These are phyloP conservation scores for Megaustenia siamemsis DNA, from an alignment of 2,888 invertebrate genomes.

Conservation along the genomic window DNA sequence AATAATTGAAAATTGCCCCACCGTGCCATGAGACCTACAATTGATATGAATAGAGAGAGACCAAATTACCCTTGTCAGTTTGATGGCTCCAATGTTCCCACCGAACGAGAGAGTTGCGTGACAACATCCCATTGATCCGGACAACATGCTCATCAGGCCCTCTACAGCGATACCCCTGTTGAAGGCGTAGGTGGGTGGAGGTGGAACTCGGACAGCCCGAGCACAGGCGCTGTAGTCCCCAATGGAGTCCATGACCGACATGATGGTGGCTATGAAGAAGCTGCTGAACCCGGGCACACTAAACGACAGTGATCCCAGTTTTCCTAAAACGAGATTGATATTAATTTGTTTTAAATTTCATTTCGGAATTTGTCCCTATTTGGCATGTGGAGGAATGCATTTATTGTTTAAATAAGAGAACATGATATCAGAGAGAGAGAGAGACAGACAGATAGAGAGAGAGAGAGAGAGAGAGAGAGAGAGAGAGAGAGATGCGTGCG, in stretches of 20 bases:
- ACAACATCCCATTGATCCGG: slow-evolving; percentile 91
- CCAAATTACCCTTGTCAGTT: slow-evolving; percentile 88
- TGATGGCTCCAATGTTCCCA: slow-evolving; percentile 94
- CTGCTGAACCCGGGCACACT: slow-evolving; percentile 66
- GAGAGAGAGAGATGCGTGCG: too few relatives aligned
- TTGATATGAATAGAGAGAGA: neutral
- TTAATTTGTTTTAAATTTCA: too few relatives aligned
- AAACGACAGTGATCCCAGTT: slow-evolving; percentile 68
- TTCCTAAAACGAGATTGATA: slow-evolving; percentile 54
- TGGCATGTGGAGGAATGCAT: too few relatives aligned
- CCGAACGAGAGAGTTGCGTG: slow-evolving; percentile 93
- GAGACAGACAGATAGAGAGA: too few relatives aligned
- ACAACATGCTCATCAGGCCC: slow-evolving; percentile 89
- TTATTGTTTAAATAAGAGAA: too few relatives aligned
- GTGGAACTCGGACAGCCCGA: slow-evolving; percentile 85
- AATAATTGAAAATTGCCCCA: too few relatives aligned
- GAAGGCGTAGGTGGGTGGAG: slow-evolving; percentile 91
- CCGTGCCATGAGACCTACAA: too few relatives aligned
- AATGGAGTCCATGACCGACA: slow-evolving; percentile 81
- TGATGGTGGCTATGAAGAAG: slow-evolving; percentile 69
- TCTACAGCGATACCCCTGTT: slow-evolving; percentile 87
- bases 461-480: too few relatives aligned
- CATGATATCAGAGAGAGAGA: too few relatives aligned
- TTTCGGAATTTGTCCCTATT: too few relatives aligned
- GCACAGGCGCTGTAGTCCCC: slow-evolving; percentile 93